A percentile compares a stretch with the other conserved stretches of the same genome.
Conservation (phyloP, 2,113 vertebrate species). For the Callorhinus ursinus region DNA sequence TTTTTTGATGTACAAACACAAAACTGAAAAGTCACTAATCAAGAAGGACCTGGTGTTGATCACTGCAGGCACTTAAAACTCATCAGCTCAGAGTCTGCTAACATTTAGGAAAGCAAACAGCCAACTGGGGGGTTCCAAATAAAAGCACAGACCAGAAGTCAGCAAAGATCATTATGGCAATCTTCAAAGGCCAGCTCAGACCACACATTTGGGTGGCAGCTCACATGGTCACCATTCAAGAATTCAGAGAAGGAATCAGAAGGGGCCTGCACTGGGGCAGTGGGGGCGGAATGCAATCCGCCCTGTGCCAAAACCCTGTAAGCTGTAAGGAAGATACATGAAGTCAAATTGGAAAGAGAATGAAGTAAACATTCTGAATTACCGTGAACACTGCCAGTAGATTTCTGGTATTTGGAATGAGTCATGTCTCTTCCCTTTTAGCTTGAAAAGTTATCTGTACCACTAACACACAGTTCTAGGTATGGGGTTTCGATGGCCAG, state of each 20-base stretch:
- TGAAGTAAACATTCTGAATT: neutral
- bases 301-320: neutral
- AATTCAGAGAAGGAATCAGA: constrained; percentile 53
- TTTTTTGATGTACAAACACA: neutral
- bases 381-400: neutral
- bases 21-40: neutral
- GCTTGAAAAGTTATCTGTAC: neutral
- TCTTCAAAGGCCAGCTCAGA: constrained; percentile 78
- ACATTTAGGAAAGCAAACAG: constrained; percentile 88
- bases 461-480: neutral
- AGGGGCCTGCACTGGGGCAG: neutral
- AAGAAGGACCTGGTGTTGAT: constrained; percentile 56
- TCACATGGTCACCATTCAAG: constrained; percentile 55
- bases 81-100: constrained; percentile 85
- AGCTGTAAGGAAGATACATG: neutral
- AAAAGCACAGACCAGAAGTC: constrained; percentile 82
- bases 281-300: neutral
- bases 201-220: constrained; percentile 68
- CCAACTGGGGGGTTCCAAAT: constrained; percentile 82
- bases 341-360: constrained; percentile 41
- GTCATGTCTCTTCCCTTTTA: neutral
- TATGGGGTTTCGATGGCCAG: neutral
- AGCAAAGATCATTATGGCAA: constrained; percentile 74
- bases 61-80: constrained; percentile 85
- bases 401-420: neutral